Evolutionary conservation across 2,113 vertebrate genomes (phyloP), one percentile per base, ranked within the genome.

Genomic region (Seriola aureovittata): DNA sequence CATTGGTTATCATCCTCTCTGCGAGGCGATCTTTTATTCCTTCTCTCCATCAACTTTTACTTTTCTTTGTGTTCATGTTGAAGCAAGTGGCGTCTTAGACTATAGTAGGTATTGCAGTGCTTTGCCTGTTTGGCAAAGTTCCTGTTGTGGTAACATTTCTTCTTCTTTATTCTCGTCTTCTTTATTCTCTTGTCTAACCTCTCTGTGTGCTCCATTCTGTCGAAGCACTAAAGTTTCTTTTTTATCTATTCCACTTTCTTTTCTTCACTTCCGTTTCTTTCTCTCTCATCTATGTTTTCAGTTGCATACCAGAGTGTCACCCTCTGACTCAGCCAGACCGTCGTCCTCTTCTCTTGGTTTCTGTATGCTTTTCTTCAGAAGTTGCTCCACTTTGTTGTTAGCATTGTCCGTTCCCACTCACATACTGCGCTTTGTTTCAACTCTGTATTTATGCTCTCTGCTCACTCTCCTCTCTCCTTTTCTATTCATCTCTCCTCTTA

Each of bases 401-500:
- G 67, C 63, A 70, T 60, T 82, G 81, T 88, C 71, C 17, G 17
- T 78, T 82, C 13, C 10, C 65, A 70, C 75, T 86, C 40, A 40
- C 78, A 84, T 44, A 62, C 79, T 52, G 52, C 21, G 58, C 78
- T 88, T 82, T 85, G 78, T 85, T 89, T 88, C 64, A 80, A 55
- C 68, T 78, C 73, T 25, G 38, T 78, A 42, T 73, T 68, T 71
- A 59, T 68, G 74, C 57, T 78, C 77, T 71, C 57, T 23, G 66
- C 17, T 44, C 77, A 25, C 75, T 79, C 52, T 76, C 60, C 60
- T 44, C 82, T 66, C 16, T 80, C 59, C 62, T 66, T 80, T 25
- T 50, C 68, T 57, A 68, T 90, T 84, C 66, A 75, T 84, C 84
- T 71, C 36, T 68, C 42, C 62, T 67, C 58, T 81, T 75, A 72